Evolutionary conservation across 2,113 vertebrate species (phyloP).

Genomic region (Lophochroa leadbeateri): DNA sequence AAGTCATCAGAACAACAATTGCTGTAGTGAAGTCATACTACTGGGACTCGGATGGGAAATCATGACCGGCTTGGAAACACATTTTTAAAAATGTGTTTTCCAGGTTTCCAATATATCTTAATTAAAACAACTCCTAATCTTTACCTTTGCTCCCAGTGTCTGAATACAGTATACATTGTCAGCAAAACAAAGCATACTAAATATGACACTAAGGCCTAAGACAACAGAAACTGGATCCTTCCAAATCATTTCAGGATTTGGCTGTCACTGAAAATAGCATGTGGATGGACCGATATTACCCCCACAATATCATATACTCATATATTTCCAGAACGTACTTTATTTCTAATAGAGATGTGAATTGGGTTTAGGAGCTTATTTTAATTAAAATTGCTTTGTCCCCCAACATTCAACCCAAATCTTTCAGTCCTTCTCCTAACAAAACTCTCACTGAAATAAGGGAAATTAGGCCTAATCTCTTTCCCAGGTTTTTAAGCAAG

Average conservation of each 20-base stretch:
- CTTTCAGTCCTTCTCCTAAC: not conserved
- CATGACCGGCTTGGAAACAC: conserved; percentile 66
- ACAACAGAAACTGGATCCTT: not conserved
- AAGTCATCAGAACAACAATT: conserved; percentile 73
- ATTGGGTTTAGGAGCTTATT: not conserved
- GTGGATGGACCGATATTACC: not conserved
- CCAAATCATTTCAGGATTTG: not conserved
- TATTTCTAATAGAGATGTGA: not conserved
- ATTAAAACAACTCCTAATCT: conserved; percentile 35
- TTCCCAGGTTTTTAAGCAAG: not conserved
- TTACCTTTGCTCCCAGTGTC: conserved; percentile 22
- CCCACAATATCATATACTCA: not conserved
- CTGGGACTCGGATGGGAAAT: conserved; percentile 73
- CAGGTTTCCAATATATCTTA: conserved; percentile 62
- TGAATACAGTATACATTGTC: not conserved
- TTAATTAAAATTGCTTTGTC: not conserved
- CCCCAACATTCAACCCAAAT: not conserved
- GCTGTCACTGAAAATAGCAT: not conserved
- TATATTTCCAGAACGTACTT: not conserved
- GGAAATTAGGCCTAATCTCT: not conserved
- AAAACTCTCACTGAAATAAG: not conserved
- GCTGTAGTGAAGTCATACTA: conserved; percentile 78
- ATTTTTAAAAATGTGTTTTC: conserved; percentile 69
- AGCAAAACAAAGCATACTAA: not conserved
- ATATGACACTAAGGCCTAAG: not conserved